Evolutionary conservation across 2,888 invertebrate species (phyloP).

Genomic region (Microplitis manilae): DNA sequence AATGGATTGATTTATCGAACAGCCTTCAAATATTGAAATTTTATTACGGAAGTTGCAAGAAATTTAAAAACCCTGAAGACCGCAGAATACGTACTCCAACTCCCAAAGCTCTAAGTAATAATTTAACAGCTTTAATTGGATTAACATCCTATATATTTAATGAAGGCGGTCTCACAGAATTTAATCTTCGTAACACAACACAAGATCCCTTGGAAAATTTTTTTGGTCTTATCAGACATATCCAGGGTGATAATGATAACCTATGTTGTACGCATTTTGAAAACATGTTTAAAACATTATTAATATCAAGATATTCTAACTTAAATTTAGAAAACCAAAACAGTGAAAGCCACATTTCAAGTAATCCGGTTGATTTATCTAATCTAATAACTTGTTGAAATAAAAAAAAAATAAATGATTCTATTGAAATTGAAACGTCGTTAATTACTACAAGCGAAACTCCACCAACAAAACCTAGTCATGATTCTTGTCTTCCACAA

Average conservation of each 20-base stretch:
- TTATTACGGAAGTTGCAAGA: not conserved
- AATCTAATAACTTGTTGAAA: not conserved
- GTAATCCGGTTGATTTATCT: not conserved
- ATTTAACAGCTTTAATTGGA: too few relatives aligned
- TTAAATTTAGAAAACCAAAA: not conserved
- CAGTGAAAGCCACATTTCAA: not conserved
- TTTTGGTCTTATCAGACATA: slow-evolving; percentile 4
- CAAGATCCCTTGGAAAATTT: slow-evolving; percentile 6
- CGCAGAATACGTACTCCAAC: too few relatives aligned
- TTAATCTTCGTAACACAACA: too few relatives aligned
- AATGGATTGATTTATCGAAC: too few relatives aligned
- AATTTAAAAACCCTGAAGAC: too few relatives aligned
- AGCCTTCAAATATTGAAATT: too few relatives aligned
- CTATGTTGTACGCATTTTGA: slow-evolving; percentile 6
- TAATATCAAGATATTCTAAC: not conserved
- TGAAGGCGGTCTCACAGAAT: too few relatives aligned
- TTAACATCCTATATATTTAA: too few relatives aligned
- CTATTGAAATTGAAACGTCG: not conserved
- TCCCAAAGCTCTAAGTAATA: too few relatives aligned
- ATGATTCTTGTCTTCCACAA: too few relatives aligned
- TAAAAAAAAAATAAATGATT: not conserved
- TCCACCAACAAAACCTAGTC: too few relatives aligned
- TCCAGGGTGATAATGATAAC: not conserved
- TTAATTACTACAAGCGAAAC: too few relatives aligned
- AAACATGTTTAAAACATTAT: not conserved